These are phyloP conservation scores for Calidris pygmaea DNA, from an alignment of 2,113 vertebrate species.

Conservation along the genomic window DNA sequence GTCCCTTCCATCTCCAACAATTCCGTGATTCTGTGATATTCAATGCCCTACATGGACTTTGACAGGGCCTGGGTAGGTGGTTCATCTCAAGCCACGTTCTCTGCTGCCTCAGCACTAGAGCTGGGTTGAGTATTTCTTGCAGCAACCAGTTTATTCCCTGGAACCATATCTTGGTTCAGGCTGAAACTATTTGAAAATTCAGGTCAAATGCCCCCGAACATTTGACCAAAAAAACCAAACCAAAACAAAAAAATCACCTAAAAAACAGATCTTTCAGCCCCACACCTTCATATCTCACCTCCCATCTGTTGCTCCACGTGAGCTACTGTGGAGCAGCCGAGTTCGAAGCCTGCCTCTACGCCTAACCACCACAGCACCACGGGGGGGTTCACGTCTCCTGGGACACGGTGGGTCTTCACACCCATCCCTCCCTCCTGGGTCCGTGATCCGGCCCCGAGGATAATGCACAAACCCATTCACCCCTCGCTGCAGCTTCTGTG, in stretches of 20 bases:
- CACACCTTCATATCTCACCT: not conserved
- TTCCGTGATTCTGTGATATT: no score
- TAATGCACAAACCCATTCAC: not conserved
- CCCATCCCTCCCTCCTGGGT: not conserved
- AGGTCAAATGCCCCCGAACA: not conserved
- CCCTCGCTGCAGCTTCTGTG: not conserved
- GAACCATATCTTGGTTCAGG: not conserved
- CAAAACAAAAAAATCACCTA: not conserved
- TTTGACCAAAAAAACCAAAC: no score
- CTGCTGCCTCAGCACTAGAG: not conserved
- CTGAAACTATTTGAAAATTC: not conserved
- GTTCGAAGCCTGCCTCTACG: not conserved
- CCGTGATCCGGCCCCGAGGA: not conserved
- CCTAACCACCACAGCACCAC: fast-evolving
- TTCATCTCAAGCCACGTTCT: not conserved
- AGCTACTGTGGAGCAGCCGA: not conserved
- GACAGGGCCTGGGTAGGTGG: not conserved
- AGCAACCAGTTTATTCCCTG: not conserved
- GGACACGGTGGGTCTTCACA: not conserved
- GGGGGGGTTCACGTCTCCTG: not conserved
- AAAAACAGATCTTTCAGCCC: not conserved
- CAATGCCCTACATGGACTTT: not conserved
- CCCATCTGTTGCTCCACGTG: not conserved
- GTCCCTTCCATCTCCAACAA: no score
- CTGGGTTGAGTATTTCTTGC: not conserved